Percentiles rank a stretch among this genome's conserved stretches.
Evolutionary conservation across 2,888 invertebrate genomes (phyloP).

Genomic region (Cremastinae sp.): DNA sequence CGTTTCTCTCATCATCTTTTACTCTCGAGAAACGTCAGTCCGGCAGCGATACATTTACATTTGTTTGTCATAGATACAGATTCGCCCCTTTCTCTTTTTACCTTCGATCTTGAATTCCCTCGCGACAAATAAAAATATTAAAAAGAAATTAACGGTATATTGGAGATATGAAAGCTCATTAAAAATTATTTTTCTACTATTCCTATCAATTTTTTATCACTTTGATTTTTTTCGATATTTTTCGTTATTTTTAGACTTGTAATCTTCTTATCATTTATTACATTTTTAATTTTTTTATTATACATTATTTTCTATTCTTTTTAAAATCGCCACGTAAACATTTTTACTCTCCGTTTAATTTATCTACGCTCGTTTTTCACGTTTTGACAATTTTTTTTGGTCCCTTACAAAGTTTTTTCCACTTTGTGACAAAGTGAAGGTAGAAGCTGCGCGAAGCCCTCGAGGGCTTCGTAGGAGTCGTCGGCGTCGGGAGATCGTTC

Average conservation of each 20-base stretch:
- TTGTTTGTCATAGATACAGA: conserved; percentile 17
- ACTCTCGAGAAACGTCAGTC: conserved; percentile 15
- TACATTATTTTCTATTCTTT: no score
- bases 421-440: conserved; percentile 44
- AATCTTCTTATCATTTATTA: no score
- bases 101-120: conserved; percentile 50
- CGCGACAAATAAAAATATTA: conserved; percentile 45
- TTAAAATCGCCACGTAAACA: no score
- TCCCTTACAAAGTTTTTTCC: neutral
- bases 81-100: conserved; percentile 3
- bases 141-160: conserved; percentile 6
- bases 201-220: no score
- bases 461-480: conserved; percentile 59
- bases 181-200: no score
- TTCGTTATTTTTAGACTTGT: neutral
- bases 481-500: conserved; percentile 55
- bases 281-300: no score
- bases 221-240: neutral
- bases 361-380: no score
- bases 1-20: conserved; percentile 37
- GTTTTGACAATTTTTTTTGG: no score
- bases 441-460: conserved; percentile 52
- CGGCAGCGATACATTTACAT: neutral
- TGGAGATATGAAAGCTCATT: conserved; percentile 28
- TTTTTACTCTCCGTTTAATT: neutral